Percentiles rank a stretch among this genome's conserved stretches.
Evolutionary conservation across 2,113 vertebrate genomes (phyloP).

Genomic region (Isichthys henryi): DNA sequence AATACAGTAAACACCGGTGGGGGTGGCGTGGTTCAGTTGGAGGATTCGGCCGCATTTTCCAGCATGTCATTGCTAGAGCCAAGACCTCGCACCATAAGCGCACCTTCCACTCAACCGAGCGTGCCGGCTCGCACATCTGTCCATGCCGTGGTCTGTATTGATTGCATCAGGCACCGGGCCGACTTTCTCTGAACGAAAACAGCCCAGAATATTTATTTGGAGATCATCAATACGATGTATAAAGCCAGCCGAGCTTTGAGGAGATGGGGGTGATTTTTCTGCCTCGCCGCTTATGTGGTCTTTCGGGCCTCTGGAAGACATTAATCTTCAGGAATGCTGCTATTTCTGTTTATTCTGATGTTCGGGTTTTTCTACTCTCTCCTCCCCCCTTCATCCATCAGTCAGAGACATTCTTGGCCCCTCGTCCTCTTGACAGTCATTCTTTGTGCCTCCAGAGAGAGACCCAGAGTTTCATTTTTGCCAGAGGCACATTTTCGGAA

Average conservation of each 20-base stretch:
- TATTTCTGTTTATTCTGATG: conserved; percentile 26
- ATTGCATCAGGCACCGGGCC: conserved; percentile 30
- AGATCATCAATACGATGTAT: conserved; percentile 43
- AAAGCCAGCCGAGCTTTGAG: conserved; percentile 24
- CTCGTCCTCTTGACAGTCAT: background rate
- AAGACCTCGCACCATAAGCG: background rate
- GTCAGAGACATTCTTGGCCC: background rate
- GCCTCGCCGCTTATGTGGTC: background rate
- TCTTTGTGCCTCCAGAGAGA: background rate
- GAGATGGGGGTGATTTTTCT: background rate
- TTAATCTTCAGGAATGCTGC: conserved; percentile 23
- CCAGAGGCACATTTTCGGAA: background rate
- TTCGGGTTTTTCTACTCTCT: conserved; percentile 8
- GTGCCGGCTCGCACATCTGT: conserved; percentile 43
- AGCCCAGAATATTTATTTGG: conserved; percentile 45
- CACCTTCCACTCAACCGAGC: conserved; percentile 29
- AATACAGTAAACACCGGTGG: background rate
- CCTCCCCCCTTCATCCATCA: background rate
- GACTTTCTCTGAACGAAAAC: conserved; percentile 30
- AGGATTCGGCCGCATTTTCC: background rate
- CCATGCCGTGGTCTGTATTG: conserved; percentile 27
- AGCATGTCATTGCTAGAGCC: background rate
- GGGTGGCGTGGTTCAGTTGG: background rate
- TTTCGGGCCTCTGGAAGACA: conserved; percentile 21
- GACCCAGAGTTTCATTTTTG: too few species aligned